Base-by-base conservation (phyloP, 30 jellyfish, hydroid and myxozoan species). In the Hydractinia echinata region DNA sequence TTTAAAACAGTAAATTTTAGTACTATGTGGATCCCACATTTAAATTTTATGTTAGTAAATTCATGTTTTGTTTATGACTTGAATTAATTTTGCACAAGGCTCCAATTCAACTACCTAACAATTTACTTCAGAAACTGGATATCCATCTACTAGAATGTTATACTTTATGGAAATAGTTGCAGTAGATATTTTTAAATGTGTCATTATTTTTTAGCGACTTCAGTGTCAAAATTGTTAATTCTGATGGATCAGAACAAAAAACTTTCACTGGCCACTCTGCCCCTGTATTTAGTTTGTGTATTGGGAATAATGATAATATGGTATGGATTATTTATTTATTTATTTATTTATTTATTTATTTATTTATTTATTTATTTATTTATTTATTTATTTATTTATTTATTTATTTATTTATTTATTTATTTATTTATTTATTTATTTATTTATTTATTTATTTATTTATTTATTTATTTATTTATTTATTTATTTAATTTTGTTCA, bases 251-350 rank as follows among this genome's bases (percentile, higher is more conserved):
- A 61, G 61, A 83, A 49, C 95, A 90, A 50, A 90, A 86, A 68
- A 61, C 84, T 49, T 49, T 85, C 55, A 39, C 76, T 67, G 95
- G 97, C 61, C 97, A 90, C 77, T 77, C 82, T 20, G 97, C 90
- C 0, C 97, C 97, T 13, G 94, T 90, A 3, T 79, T 90, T 51
- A 69, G 89, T 68, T 89, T 86, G 14, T 83, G 67, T 61, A 77
- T 90, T 73, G 71, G 84, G 54, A 89, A 87, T 9, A 78, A 70
- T 62, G 87, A 82, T 72, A 79, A 82, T 58, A 58, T 58, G 69
- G 69, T 16, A 58, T 58, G 15, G 15, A 0, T 58, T 16, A 58
- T 16, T 58, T 16, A 56, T 9, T 58, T 58, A 3, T 11, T 58
- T 11, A 3, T 11, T 11, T 20, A 1, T 68, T 68, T 15, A 3